Base-by-base conservation (phyloP, 2,888 invertebrate species). In the Leistus spinibarbis region DNA sequence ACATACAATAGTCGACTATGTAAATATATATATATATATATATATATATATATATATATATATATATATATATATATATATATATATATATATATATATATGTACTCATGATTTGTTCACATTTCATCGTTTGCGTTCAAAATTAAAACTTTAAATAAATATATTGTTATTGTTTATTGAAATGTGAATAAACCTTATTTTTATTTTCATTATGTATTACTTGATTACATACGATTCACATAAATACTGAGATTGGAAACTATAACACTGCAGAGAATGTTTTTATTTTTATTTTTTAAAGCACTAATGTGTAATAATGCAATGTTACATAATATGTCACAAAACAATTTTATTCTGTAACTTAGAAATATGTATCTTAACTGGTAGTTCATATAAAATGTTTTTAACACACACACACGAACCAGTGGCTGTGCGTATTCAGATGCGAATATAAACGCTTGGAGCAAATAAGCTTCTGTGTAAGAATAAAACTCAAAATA, bases 211-310 rank as follows among this genome's bases (percentile, higher is more conserved):
- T 72, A 72, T 72, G 56, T 54, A 54, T 73, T 67, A 27, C 67
- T 73, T 73, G 73, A 73, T 73, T 73, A 73, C 73, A 67, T 73
- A 67, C 67, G 67, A 53, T 16, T 67, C 54, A 73, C 67, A 73
- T 73, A 65, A 73, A 73, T 73, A 73, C 73, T 73, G 73, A 54
- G 62, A 67, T 72, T 66, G 66, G 66, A 53, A 66, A 27, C 17
- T 40, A 63, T 22, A 20, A 66, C 66, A 66, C 40, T 64, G 24
- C 64, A 20, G 27, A 23, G 24, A 64, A 64, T 64, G 64, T 64
- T 64, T 23, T 16, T 57, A 7, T 57, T 57, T 57, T 16, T 57
- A 7, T 64, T 17, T 17, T 40, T 9, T 73, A 73, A 73, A 73
- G 73, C 73, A 73, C 73, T 73, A 73, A 63, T 16, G 23, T 64